Evolutionary conservation across 2,888 invertebrate genomes (phyloP).

Genomic region (Ceraclea dissimilis): DNA sequence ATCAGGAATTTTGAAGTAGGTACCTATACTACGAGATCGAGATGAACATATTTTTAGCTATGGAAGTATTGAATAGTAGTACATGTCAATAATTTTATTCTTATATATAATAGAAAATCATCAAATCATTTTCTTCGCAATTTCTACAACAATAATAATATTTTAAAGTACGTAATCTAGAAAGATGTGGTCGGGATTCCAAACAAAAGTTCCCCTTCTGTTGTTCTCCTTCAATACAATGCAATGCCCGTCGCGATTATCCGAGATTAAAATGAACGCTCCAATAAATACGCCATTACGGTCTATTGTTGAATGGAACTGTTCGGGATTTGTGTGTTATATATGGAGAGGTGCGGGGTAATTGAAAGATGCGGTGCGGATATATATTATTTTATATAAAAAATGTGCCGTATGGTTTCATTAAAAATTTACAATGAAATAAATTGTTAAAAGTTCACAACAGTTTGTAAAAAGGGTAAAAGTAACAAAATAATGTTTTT

Average conservation of each 20-base stretch:
- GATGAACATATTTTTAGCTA: no score
- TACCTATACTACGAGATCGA: not conserved
- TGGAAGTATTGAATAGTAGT: no score
- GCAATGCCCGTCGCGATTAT: conserved; percentile 20
- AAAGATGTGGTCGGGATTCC: conserved; percentile 1
- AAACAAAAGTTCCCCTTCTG: conserved; percentile 4
- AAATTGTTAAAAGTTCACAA: not conserved
- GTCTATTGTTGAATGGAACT: conserved; percentile 21
- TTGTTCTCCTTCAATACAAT: conserved; percentile 11
- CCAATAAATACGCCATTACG: conserved; percentile 25
- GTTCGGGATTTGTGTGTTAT: not conserved
- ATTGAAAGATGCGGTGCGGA: no score
- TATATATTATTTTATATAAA: not conserved
- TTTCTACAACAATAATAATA: not conserved
- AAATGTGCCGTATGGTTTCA: conserved; percentile 1
- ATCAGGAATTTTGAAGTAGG: no score
- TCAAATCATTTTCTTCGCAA: no score
- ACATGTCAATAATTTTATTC: no score
- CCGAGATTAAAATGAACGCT: conserved; percentile 26
- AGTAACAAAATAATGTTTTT: no score
- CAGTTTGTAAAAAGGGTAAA: not conserved
- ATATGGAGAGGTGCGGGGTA: not conserved
- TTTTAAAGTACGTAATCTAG: conserved; percentile 1
- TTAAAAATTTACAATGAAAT: not conserved
- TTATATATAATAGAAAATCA: no score